Conservation (phyloP, 1,140 invertebrate species). For the Drosophila pruinosa region DNA sequence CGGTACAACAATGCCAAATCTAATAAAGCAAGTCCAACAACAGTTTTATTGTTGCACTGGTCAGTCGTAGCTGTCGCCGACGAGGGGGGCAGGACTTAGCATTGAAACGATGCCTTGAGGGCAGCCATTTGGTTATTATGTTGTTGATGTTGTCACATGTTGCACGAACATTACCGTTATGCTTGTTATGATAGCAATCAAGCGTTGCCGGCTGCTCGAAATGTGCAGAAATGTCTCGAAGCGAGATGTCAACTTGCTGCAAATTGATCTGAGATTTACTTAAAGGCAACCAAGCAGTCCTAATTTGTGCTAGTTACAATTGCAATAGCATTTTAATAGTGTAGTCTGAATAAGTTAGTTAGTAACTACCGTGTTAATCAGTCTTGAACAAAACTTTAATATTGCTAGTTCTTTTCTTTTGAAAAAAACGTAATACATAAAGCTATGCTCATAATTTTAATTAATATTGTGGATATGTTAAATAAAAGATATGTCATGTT, state of each 20-base stretch:
- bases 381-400: too few species aligned
- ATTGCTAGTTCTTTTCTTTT: too few species aligned
- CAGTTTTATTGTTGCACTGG: slow-evolving; percentile 34
- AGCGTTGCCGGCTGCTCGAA: slow-evolving; percentile 18
- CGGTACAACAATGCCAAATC: neutral
- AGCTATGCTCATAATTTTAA: too few species aligned
- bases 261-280: neutral
- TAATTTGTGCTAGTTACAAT: neutral
- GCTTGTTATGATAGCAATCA: slow-evolving; percentile 12
- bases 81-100: neutral
- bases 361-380: too few species aligned
- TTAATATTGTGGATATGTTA: too few species aligned
- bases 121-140: slow-evolving; percentile 29
- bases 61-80: neutral
- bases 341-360: too few species aligned
- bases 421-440: too few species aligned
- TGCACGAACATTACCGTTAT: slow-evolving; percentile 55
- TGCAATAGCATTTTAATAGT: too few species aligned
- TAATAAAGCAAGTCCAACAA: slow-evolving; percentile 20
- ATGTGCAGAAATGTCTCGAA: neutral
- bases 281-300: neutral
- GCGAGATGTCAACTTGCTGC: neutral
- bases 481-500: too few species aligned
- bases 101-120: slow-evolving; percentile 15
- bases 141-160: slow-evolving; percentile 67